Evolutionary conservation across 1,140 invertebrate species (phyloP), one percentile per base, ranked within the genome.

Genomic region (Formica selysi): DNA sequence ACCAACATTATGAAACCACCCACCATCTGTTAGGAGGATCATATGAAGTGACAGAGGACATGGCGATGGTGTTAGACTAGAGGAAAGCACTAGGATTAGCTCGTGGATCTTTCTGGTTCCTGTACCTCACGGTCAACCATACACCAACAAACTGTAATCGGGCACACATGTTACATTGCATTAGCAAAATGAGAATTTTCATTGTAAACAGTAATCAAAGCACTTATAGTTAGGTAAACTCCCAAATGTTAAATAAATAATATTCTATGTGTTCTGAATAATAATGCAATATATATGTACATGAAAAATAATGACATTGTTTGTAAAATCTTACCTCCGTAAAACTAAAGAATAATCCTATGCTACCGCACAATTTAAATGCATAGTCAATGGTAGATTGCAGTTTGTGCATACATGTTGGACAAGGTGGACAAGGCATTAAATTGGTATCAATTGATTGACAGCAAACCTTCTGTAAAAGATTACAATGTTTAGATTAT

Each of bases 41-140:
- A 85, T 95, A 93, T 89, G 92, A 93, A 92, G 91, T 94, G 89
- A 95, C 92, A 93, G 92, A 91, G 91, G 93, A 94, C 93, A 95
- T 95, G 91, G 92, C 91, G 93, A 95, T 95, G 92, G 87, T 94
- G 91, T 95, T 95, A 94, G 94, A 96, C 97, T 98, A 99, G 94
- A 99, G 97, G 96, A 99, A 99, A 96, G 98, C 98, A 96, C 98
- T 98, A 91, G 98, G 98, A 96, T 99, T 98, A 96, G 97, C 98
- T 92, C 98, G 96, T 91, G 98, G 98, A 96, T 99, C 98, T 97
- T 99, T 99, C 96, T 99, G 98, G 96, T 99, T 99, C 95, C 99
- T 97, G 96, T 98, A 99, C 86, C 98, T 97, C 92, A 99, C 97
- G 88, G 99, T 99, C 96, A 99, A 97, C 98, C 98, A 99, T 90